Base-by-base conservation (phyloP, 2,113 vertebrate genomes). In the Halcyon senegalensis region DNA sequence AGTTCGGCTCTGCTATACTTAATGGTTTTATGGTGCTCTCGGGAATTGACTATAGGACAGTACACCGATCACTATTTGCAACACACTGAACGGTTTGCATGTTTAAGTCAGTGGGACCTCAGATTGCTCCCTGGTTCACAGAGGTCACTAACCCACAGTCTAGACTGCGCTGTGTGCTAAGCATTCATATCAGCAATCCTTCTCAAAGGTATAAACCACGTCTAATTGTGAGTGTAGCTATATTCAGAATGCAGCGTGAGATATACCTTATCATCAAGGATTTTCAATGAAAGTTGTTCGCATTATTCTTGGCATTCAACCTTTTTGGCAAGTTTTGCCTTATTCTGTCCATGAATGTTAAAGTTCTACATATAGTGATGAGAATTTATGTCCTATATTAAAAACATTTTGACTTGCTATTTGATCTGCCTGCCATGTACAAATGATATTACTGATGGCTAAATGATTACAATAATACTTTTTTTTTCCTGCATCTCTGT, bases 401-500 rank as follows among this genome's bases (percentile, higher is more conserved):
- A 83, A 74, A 90, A 56, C 59, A 79, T 51, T 89, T 72, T 67
- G 5, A 43, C 27, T 74, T 67, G 5, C 21, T 69, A 1, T 92
- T 90, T 72, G 24, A 67, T 55, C 46, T 9, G 28, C 20, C 16
- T 86, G 46, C 46, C 55, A 64, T 18, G 4, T 24, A 30, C 44
- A 37, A 9, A 25, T 62, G 19, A 19, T 27, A 18, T 43, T 19
- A 67, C 31, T 48, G 25, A 64, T n/a, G 23, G 30, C 4, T 55
- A n/a, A 87, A 18, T 39, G 6, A 77, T 21, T 16, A 12, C 6
- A 68, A 1, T 28, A 56, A 50, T 19, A 48, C 23, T 58, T 20
- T 86, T 21, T 31, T 23, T 0, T 9, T n/a, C n/a, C 46, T 41
- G 2, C 0, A 7, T 31, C 37, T 53, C 19, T 31, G 4, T 7